phyloP scores from a whole-genome alignment of 2,888 invertebrate genomes.

The Limenitis camilla region DNA sequence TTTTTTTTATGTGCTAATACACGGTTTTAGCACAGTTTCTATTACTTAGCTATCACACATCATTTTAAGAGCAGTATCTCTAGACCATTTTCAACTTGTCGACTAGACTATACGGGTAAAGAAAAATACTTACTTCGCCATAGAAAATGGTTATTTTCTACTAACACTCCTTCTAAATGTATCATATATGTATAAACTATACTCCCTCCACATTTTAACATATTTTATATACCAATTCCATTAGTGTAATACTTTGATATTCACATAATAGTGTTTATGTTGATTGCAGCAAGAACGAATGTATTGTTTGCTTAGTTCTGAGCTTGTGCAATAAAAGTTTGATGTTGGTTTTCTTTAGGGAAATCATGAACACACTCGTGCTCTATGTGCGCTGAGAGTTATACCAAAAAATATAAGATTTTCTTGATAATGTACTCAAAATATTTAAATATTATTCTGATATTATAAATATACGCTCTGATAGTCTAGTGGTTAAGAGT shows the following conservation, averaged over 20 bases:
- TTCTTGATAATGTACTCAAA: not conserved
- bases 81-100: no score
- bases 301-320: not conserved
- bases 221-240: conserved; percentile 20
- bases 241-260: conserved; percentile 6
- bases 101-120: no score
- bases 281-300: not conserved
- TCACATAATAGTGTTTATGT: not conserved
- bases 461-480: no score
- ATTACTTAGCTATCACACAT: no score
- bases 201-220: conserved; percentile 3
- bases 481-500: no score
- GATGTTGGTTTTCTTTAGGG: conserved; percentile 12
- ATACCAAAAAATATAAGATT: conserved; percentile 1
- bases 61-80: no score
- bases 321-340: conserved; percentile 15
- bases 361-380: conserved; percentile 9
- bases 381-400: conserved; percentile 1
- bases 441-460: no score
- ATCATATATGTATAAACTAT: not conserved
- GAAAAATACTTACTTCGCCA: no score
- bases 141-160: no score
- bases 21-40: no score
- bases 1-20: no score
- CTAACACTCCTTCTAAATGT: no score